Conservation (phyloP, 1,140 invertebrate species). For the Magallana angulata region DNA sequence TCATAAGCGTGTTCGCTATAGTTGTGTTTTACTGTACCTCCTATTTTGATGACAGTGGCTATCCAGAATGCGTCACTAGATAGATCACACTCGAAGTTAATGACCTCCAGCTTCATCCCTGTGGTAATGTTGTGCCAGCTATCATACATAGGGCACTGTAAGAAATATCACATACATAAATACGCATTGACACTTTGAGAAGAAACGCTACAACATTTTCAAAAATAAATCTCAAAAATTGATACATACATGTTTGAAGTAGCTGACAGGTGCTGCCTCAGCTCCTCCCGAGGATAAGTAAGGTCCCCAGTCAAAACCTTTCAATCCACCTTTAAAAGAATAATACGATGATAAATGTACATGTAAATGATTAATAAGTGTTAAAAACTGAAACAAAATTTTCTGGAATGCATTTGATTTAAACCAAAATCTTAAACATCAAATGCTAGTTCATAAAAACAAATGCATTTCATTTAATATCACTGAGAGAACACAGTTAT, state of each 20-base stretch:
- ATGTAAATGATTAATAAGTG: no score
- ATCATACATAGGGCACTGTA: slow-evolving; percentile 90
- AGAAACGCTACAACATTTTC: background rate
- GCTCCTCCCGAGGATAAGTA: slow-evolving; percentile 88
- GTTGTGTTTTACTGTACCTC: slow-evolving; percentile 78
- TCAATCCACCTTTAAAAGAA: slow-evolving; percentile 64
- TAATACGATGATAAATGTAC: background rate
- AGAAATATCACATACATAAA: background rate
- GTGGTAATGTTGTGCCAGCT: slow-evolving; percentile 95
- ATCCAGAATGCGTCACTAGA: slow-evolving; percentile 88
- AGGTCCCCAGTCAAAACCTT: slow-evolving; percentile 85
- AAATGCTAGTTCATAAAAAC: no score
- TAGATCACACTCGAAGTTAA: slow-evolving; percentile 89
- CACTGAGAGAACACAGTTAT: no score
- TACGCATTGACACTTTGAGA: no score
- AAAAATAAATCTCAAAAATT: background rate
- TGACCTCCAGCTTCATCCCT: slow-evolving; percentile 97
- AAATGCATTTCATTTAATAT: no score
- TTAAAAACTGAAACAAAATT: no score
- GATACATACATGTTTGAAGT: slow-evolving; percentile 88
- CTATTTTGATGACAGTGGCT: slow-evolving; percentile 93
- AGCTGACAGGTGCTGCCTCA: slow-evolving; percentile 91
- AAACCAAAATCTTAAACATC: no score
- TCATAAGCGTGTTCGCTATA: no score
- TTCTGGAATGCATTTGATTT: no score